Evolutionary conservation across 2,888 invertebrate genomes (phyloP), one percentile per base, ranked within the genome.

Genomic region (Pachliopta kotzebuea): DNA sequence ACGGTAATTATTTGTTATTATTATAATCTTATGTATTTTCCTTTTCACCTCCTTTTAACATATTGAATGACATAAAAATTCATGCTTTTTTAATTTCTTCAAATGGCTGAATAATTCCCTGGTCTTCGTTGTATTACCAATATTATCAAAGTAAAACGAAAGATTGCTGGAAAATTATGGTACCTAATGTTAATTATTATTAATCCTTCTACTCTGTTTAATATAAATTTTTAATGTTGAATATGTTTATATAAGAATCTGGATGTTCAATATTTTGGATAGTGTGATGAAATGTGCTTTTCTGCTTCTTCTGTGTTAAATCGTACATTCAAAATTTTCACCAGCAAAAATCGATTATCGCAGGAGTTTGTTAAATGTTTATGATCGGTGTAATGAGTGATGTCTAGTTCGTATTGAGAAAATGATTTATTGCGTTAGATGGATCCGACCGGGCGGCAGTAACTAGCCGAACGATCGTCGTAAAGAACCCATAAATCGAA

Each of bases 361-460:
- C 55, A 24, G 29, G 49, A 50, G 29, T 59, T 54, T 49, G 55
- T 59, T 54, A 55, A 59, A 59, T 23, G 56, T 60, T 65, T 65
- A 65, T 53, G 60, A 56, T 9, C 45, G 20, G 24, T 53, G 56
- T 65, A 65, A 65, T 60, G 56, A 65, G 56, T 60, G 56, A 60
- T 57, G 64, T 65, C 60, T 65, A 61, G 54, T 55, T 23, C 45
- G 54, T 53, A 62, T 68, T 50, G 65, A 60, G 64, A 66, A 66
- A 68, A 69, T 71, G 69, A 71, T 72, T 72, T 72, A 72, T 66
- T 29, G 60, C 66, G 56, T 60, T 57, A 60, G 64, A 67, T 68
- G 67, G 58, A 63, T 56, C 56, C 53, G 76, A 70, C 75, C 74
- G 80, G 60, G 69, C 67, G 65, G 67, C 71, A 66, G 69, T 67